Percentiles rank a stretch among this genome's conserved stretches.
Conservation (phyloP, 2,113 vertebrate genomes). For the Vicugna pacos region DNA sequence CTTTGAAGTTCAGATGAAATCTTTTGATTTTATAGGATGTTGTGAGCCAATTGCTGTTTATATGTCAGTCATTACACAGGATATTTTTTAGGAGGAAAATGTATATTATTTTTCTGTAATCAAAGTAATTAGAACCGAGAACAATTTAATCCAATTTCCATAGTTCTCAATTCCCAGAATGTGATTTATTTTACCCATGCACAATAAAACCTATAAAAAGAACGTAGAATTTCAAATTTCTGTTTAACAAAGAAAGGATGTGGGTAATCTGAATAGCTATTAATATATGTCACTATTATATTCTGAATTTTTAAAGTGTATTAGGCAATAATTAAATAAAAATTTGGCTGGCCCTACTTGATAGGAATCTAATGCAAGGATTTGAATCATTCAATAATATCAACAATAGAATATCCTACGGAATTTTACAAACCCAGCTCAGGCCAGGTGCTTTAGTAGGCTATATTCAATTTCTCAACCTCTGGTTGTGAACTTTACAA, state of each 20-base stretch:
- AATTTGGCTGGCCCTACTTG: neutral
- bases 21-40: neutral
- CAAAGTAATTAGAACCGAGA: slow-evolving; percentile 4
- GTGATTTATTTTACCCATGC: slow-evolving; percentile 7
- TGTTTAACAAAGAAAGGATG: slow-evolving; percentile 37
- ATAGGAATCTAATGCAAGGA: slow-evolving; percentile 23
- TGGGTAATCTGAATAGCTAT: slow-evolving; percentile 24
- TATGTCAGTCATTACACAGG: neutral
- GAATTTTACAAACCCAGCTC: neutral
- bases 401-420: neutral
- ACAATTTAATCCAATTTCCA: slow-evolving; percentile 49
- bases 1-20: slow-evolving; percentile 1
- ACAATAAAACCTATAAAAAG: slow-evolving; percentile 17
- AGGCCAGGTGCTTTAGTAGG: neutral
- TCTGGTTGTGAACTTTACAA: neutral
- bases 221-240: slow-evolving; percentile 56
- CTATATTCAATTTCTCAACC: neutral
- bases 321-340: slow-evolving; percentile 33
- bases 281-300: neutral
- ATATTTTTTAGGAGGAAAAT: neutral
- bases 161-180: neutral
- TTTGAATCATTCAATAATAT: slow-evolving; percentile 4
- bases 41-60: neutral
- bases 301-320: slow-evolving; percentile 23
- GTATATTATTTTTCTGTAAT: slow-evolving; percentile 5